Evolutionary conservation across 1,140 invertebrate species (phyloP), one percentile per base, ranked within the genome.

Genomic region (Lanistes nyassanus): DNA sequence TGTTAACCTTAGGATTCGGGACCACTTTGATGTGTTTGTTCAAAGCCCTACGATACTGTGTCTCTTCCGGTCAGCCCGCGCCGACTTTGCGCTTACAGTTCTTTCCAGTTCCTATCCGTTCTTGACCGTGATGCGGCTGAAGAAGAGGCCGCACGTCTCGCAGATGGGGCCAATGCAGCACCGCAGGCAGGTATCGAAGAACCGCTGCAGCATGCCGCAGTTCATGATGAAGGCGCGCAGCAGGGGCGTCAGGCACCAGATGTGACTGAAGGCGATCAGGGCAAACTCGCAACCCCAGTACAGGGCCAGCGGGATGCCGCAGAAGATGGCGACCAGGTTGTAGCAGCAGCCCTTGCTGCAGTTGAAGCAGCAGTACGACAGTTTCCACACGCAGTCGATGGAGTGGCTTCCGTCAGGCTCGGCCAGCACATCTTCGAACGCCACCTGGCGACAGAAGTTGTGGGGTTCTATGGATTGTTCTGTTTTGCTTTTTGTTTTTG

Each of bases 341-440:
- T 95, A 95, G 84, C 94, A 94, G 82, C 91, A 92, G 82, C 92
- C 91, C 69, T 92, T 92, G 2, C 93, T 92, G 42, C 92, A 87
- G 39, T 90, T 90, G 88, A 94, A 95, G 82, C 94, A 94, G 56
- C 91, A 89, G 77, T 91, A 90, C 78, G 93, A 93, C 19, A 93
- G 87, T 26, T 91, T 90, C 94, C 94, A 95, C 53, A 93, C 93
- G 83, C 93, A 94, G 84, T 94, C 92, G 2, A 92, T 92, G 78
- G 93, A 93, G 56, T 93, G 89, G 7, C 93, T 92, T 5, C 92
- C 92, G 74, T 94, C 92, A 16, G 94, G 94, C 87, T 95, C 94
- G 0, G 93, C 94, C 55, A 95, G 92, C 58, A 94, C 92, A 77
- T 94, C 93, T 76, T 93, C 92, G 92, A 94, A 95, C 36, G 56